Evolutionary conservation across 2,113 vertebrate genomes (phyloP).

Genomic region (Lanius collurio): DNA sequence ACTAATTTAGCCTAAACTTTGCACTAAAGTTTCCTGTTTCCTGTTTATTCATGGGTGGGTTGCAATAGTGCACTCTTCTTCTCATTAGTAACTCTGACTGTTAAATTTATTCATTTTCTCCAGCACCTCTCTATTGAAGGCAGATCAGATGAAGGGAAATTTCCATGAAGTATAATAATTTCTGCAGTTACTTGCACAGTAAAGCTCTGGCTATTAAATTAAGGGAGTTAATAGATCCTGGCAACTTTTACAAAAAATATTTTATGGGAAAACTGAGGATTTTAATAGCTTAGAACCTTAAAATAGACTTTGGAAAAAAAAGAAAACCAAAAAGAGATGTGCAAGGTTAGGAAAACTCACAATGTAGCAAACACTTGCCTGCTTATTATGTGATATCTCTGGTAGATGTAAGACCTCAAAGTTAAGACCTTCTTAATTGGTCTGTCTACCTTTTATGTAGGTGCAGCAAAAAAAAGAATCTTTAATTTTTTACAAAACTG

Average conservation of each 20-base stretch:
- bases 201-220: neutral
- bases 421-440: neutral
- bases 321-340: fast-evolving
- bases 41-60: neutral
- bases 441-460: neutral
- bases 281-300: neutral
- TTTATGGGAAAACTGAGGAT: neutral
- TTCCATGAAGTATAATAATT: neutral
- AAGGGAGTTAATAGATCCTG: neutral
- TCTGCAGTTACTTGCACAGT: neutral
- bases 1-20: neutral
- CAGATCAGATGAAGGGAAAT: neutral
- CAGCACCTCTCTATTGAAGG: neutral
- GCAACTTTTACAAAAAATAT: neutral
- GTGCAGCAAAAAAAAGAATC: neutral
- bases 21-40: neutral
- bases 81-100: neutral
- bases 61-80: neutral
- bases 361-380: neutral
- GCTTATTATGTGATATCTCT: neutral
- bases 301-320: neutral
- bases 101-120: neutral
- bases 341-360: neutral
- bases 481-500: neutral
- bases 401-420: neutral